Base-by-base conservation (phyloP, 2,113 vertebrate genomes). In the Dromiciops gliroides region DNA sequence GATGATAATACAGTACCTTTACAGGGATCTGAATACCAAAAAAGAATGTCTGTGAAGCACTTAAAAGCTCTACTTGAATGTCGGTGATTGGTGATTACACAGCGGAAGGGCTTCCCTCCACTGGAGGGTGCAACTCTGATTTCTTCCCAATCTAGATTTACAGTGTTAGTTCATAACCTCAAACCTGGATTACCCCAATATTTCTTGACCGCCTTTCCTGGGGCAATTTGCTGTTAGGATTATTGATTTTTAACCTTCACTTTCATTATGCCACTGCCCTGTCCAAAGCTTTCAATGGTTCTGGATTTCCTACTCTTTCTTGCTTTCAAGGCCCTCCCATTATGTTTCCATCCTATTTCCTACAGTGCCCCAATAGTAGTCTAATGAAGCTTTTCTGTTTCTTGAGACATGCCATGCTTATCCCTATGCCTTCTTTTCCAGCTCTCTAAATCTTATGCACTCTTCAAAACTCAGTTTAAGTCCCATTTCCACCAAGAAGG, bases 391-490 rank as follows among this genome's bases (percentile, higher is more conserved):
- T 67, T 83, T 11, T 56, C 37, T 44, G n/a, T 44, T 83, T 44
- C n/a, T n/a, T 44, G n/a, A n/a, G 67, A 83, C 37, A 83, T 83
- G 19, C 67, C n/a, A 83, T 83, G 16, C 19, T 44, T 83, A 83
- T 22, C 19, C n/a, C 67, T 23, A 44, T 22, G n/a, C 4, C 37
- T 67, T 37, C 56, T 44, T 83, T 83, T 83, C 7, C n/a, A 83
- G 37, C 7, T 44, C 19, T 83, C n/a, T 44, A 83, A 92, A 94
- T 31, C 8, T 8, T 91, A 93, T 25, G 88, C 56, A 93, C 49
- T 53, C 91, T 10, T 94, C 91, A 95, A 91, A 95, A 37, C 37
- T 51, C 89, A 95, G 47, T 89, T 31, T 11, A 96, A 90, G 51
- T 51, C 51, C 44, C 93, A 50, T 51, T 28, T 95, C 24, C 50